Conservation (phyloP, 1,140 invertebrate species). For the Andricus grossulariae region DNA sequence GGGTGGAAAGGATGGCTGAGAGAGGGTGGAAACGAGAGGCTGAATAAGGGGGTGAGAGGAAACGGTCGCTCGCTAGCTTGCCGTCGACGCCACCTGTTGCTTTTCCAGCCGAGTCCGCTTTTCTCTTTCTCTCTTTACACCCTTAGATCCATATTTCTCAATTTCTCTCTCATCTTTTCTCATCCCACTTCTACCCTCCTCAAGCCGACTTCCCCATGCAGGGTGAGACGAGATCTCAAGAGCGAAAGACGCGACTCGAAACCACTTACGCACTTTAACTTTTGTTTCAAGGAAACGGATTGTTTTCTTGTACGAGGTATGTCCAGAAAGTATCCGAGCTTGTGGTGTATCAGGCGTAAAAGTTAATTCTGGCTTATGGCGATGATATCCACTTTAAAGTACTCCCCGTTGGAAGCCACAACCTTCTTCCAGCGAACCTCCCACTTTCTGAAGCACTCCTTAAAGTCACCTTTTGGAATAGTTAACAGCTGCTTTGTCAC, state of each 20-base stretch:
- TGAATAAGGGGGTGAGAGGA: slow-evolving; percentile 44
- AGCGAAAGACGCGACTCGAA: slow-evolving; percentile 63
- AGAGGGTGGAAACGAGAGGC: slow-evolving; percentile 43
- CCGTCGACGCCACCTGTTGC: slow-evolving; percentile 72
- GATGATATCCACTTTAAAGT: too few species aligned
- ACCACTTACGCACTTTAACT: slow-evolving; percentile 61
- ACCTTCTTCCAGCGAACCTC: too few species aligned
- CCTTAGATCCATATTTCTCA: slow-evolving; percentile 32
- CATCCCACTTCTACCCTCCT: slow-evolving; percentile 34
- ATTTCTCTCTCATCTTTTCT: slow-evolving; percentile 51
- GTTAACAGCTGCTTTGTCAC: too few species aligned
- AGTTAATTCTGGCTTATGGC: too few species aligned
- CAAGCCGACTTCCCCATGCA: slow-evolving; percentile 27
- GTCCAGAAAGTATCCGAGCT: too few species aligned
- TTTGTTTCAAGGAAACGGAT: slow-evolving; percentile 42
- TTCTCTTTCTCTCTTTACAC: slow-evolving; percentile 45
- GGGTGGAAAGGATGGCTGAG: slow-evolving; percentile 51
- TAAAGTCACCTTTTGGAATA: too few species aligned
- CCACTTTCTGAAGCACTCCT: too few species aligned
- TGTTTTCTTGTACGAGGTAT: slow-evolving; percentile 3
- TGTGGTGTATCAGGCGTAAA: too few species aligned
- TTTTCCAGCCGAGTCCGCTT: slow-evolving; percentile 66
- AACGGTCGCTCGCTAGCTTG: slow-evolving; percentile 64
- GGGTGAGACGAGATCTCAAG: slow-evolving; percentile 31
- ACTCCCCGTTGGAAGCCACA: too few species aligned